Base-by-base conservation (phyloP, 2,888 invertebrate genomes). In the Octonoba sinensis region DNA sequence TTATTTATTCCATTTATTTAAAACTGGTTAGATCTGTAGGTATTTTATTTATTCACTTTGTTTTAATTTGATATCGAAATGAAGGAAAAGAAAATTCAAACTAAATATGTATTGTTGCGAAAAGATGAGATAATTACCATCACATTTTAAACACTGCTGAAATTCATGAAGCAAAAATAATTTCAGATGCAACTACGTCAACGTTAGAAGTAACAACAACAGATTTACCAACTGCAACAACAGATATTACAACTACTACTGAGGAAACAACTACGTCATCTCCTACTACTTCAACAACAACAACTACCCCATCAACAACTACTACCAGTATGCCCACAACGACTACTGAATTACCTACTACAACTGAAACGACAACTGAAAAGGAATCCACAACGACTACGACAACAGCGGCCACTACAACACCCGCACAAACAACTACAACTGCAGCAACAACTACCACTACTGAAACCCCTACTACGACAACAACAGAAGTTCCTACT, bases 391-490 rank as follows among this genome's bases (percentile, higher is more conserved):
- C 27, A 18, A 20, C 65, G 0, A 66, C 62, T 27, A 70, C 69
- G 13, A 74, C 65, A 0, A 46, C 22, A 18, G 57, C 49, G 16
- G 36, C 65, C 13, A 75, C 75, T 46, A 75, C 75, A 1, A 75
- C 54, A 15, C 67, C 75, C 11, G 27, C 24, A 57, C 27, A 56
- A 56, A 18, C 44, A 6, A 47, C 66, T 44, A 75, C 75, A 11
- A 67, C 49, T 12, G 65, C 74, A 16, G 57, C 77, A 60, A 62
- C 69, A n/a, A 70, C 47, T 8, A 20, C 46, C 16, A n/a, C 56
- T 18, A 22, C 66, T 18, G 54, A 67, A 16, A 69, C 69, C 3
- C 70, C 77, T 62, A 77, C 77, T 16, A 71, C 77, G 18, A 77
- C 60, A 12, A 71, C 70, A 59, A 18, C 73, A 49, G 27, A 20